Percentiles rank a stretch among this genome's conserved stretches.
Evolutionary conservation across 2,888 invertebrate species (phyloP).

Genomic region (Scaptomyza caliginosa): DNA sequence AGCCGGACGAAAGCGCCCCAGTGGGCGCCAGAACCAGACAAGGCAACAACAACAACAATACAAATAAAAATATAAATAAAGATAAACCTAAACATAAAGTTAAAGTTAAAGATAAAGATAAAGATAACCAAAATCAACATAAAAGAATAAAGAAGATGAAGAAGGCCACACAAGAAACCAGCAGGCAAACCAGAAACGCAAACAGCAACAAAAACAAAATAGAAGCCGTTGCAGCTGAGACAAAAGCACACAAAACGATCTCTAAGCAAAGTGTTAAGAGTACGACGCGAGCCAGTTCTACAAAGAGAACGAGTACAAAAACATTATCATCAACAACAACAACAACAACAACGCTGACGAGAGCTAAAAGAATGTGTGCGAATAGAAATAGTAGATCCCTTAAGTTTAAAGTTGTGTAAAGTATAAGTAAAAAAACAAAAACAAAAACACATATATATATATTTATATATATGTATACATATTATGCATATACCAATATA

Average conservation of each 20-base stretch:
- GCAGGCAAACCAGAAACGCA: conserved; percentile 27
- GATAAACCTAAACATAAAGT: conserved; percentile 17
- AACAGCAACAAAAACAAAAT: neutral
- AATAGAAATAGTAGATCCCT: conserved; percentile 57
- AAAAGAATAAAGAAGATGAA: conserved; percentile 16
- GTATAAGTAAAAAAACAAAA: conserved; percentile 58
- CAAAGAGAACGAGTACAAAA: conserved; percentile 7
- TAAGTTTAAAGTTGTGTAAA: conserved; percentile 78
- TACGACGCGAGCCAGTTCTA: conserved; percentile 24
- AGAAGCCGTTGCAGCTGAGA: conserved; percentile 25
- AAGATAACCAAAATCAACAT: conserved; percentile 20
- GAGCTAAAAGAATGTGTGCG: conserved; percentile 24
- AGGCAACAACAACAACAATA: conserved; percentile 31
- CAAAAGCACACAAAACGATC: conserved; percentile 49
- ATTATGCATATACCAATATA: conserved; percentile 33
- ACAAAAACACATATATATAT: conserved; percentile 45
- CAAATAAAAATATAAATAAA: conserved; percentile 10
- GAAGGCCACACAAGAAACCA: conserved; percentile 20
- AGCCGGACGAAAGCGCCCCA: conserved; percentile 54
- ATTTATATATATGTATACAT: conserved; percentile 43
- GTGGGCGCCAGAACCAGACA: conserved; percentile 55
- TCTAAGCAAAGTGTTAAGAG: conserved; percentile 57
- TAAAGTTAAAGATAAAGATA: conserved; percentile 17
- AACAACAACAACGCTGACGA: conserved; percentile 9
- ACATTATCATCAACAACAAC: conserved; percentile 1